Conservation (phyloP, 2,888 invertebrate species). For the Sylvicola fuscatus region DNA sequence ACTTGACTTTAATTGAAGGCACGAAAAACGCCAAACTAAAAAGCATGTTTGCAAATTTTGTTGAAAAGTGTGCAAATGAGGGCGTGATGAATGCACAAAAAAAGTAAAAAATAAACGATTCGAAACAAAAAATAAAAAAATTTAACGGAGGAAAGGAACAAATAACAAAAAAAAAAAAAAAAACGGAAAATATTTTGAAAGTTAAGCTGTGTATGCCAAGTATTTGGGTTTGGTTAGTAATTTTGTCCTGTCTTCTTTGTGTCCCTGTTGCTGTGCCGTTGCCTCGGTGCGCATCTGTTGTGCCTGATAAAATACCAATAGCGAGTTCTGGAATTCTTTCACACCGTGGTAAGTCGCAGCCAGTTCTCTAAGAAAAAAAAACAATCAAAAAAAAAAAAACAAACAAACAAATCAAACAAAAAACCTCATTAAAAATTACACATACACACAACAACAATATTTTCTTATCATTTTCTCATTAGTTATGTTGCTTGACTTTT, state of each 20-base stretch:
- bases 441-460: background rate
- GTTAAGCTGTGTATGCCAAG: slow-evolving; percentile 6
- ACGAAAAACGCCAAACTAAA: too few species aligned
- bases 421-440: background rate
- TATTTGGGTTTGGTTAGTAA: slow-evolving; percentile 12
- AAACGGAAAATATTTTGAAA: too few species aligned
- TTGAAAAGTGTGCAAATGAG: too few species aligned
- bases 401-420: background rate
- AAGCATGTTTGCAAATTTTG: too few species aligned
- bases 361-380: slow-evolving; percentile 12
- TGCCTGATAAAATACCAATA: slow-evolving; percentile 27
- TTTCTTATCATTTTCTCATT: background rate
- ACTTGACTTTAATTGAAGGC: too few species aligned
- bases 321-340: slow-evolving; percentile 98
- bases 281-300: slow-evolving; percentile 22
- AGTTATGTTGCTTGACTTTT: too few species aligned
- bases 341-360: slow-evolving; percentile 91
- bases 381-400: slow-evolving; percentile 8
- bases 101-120: too few species aligned
- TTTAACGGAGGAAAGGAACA: too few species aligned
- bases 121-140: too few species aligned
- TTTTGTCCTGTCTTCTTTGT: slow-evolving; percentile 27
- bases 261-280: slow-evolving; percentile 24
- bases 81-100: too few species aligned
- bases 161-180: too few species aligned